Conservation (phyloP, 2,888 invertebrate genomes). For the Laspeyria flexula region DNA sequence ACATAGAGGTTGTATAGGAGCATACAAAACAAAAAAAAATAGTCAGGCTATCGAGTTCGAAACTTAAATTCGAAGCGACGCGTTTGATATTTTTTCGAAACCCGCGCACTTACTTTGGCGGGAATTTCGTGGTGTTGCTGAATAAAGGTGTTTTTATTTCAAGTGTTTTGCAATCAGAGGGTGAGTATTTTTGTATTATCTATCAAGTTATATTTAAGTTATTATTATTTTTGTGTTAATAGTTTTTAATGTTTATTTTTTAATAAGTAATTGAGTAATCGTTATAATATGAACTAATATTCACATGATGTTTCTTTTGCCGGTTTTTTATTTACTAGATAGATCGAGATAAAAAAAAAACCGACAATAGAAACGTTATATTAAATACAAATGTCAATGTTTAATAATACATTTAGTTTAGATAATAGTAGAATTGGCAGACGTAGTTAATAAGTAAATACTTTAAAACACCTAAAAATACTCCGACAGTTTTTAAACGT, state of each 20-base stretch:
- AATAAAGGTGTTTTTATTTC: conserved; percentile 45
- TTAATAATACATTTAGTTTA: no score
- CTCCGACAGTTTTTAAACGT: no score
- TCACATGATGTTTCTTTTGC: no score
- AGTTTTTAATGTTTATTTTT: background rate
- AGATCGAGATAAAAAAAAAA: no score
- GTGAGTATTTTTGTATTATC: conserved; percentile 41
- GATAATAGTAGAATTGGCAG: no score
- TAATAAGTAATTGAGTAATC: no score
- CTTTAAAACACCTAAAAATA: no score
- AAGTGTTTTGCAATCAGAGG: conserved; percentile 49
- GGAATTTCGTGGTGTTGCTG: conserved; percentile 59
- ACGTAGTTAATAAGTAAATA: no score
- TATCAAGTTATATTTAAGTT: background rate
- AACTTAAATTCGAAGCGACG: conserved; percentile 52
- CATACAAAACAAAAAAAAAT: conserved; percentile 34
- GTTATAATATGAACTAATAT: no score
- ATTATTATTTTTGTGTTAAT: background rate
- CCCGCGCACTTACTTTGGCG: conserved; percentile 64
- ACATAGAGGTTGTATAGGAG: conserved; percentile 74
- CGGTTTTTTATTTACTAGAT: no score
- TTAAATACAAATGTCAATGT: no score
- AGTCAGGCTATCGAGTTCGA: conserved; percentile 51
- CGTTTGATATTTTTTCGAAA: conserved; percentile 49
- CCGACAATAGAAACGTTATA: no score